Conservation (phyloP, 1,140 invertebrate species). For the Scylla paramamosain region DNA sequence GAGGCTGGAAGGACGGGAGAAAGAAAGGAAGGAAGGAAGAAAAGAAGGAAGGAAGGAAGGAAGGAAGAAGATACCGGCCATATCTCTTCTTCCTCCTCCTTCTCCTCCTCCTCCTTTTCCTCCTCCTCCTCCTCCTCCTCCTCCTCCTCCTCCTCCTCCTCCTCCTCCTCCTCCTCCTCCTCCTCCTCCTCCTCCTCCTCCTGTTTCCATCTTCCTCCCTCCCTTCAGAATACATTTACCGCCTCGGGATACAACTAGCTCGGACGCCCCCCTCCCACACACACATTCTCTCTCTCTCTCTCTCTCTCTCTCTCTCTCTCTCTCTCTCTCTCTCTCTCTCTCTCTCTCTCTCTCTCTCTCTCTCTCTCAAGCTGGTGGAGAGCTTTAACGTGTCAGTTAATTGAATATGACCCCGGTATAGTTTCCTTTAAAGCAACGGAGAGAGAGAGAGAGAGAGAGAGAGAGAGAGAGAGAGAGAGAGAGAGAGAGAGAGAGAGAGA, state of each 20-base stretch:
- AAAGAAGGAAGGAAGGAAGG: background rate
- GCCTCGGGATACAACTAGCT: constrained; percentile 10
- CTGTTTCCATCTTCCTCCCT: constrained; percentile 2
- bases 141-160: background rate
- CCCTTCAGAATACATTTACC: constrained; percentile 22
- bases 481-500: no score
- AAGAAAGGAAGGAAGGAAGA: background rate
- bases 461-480: no score
- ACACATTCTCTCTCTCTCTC: background rate
- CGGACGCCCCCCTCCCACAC: background rate
- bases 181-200: background rate
- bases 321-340: constrained; percentile 20
- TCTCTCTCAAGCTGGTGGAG: background rate
- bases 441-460: no score
- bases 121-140: background rate
- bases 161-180: no score
- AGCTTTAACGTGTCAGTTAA: constrained; percentile 2
- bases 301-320: constrained; percentile 18
- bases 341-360: constrained; percentile 20
- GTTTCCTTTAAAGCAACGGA: no score
- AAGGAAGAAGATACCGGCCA: background rate
- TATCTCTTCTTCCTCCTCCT: background rate
- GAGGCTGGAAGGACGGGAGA: background rate
- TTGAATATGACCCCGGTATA: background rate
- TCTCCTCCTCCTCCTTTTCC: background rate